Evolutionary conservation across 2,888 invertebrate genomes (phyloP), one percentile per base, ranked within the genome.

Genomic region (Lepidonotus clava): DNA sequence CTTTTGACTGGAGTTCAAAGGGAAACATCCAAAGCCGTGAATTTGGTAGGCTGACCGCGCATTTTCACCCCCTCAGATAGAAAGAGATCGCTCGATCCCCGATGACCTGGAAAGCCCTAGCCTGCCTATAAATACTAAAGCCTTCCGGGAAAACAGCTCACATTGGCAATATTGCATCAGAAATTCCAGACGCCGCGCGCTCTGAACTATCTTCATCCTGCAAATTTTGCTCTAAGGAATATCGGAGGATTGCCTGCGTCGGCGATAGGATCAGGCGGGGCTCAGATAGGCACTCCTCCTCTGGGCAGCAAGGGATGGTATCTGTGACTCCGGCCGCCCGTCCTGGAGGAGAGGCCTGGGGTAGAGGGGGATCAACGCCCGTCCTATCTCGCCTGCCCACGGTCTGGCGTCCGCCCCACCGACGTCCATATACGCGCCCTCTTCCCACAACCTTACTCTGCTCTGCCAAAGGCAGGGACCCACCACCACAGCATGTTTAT

Each of bases 1-100:
- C 53, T 61, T 61, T 61, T 61, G 61, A 61, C 61, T 61, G 28
- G 24, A 61, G 61, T 61, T 61, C 61, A 61, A 61, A 61, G 61
- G 61, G 61, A 61, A 61, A 61, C 61, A 61, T 61, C 61, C 28
- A 61, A 28, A 61, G 61, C 28, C 61, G 28, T 2, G 61, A 24
- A 32, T 61, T 61, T 32, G 1, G 61, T n/a, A 61, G 61, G 28
- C 28, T 28, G 18, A 11, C 61, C 61, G 14, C 61, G 28, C 61
- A 61, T 61, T 61, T 61, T 61, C 61, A 61, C 61, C 61, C 61
- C 24, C 4, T 11, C 61, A n/a, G 28, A 28, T 11, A 28, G 61
- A 61, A 24, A 61, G 61, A n/a, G 61, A 61, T n/a, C 11, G 28
- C 28, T 11, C 24, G n/a, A 2, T 61, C 61, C 24, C 61, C 1